These are phyloP conservation scores for Pomatorhinus ruficollis DNA, from an alignment of 2,113 vertebrate species.

Conservation along the genomic window DNA sequence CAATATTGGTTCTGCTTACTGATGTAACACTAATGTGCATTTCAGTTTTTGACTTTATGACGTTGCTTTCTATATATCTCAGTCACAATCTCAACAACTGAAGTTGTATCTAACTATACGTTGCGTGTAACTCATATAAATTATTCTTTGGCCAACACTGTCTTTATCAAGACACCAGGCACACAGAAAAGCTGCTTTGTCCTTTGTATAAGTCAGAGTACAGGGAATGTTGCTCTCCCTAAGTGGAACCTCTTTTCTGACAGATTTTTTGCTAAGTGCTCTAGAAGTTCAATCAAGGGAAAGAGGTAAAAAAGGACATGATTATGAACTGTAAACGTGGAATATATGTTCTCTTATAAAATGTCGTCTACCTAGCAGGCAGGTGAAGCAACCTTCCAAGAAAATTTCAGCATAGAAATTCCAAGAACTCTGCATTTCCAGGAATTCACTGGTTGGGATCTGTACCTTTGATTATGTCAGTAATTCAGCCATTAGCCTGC, in stretches of 20 bases:
- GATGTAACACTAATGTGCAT: background rate
- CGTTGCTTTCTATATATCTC: background rate
- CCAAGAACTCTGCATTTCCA: background rate
- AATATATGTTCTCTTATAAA: background rate
- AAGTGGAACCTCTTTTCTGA: background rate
- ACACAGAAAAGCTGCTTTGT: background rate
- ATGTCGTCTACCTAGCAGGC: background rate
- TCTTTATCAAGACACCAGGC: background rate
- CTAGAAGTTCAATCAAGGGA: background rate
- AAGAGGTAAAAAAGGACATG: background rate
- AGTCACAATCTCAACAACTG: background rate
- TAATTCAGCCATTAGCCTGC: background rate
- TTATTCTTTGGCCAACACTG: background rate
- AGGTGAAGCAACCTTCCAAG: background rate
- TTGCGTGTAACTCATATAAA: background rate
- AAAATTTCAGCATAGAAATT: background rate
- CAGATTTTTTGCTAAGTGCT: background rate
- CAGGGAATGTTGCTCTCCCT: background rate
- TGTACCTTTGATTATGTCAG: background rate
- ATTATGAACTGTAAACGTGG: background rate
- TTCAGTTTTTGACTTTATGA: background rate
- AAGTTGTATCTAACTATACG: accelerated
- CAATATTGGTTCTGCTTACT: background rate
- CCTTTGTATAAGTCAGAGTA: background rate
- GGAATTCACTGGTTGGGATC: background rate